Percentiles rank a stretch among this genome's conserved stretches.
phyloP scores from a whole-genome alignment of 2,797 vertebrate genomes.

The Anniella stebbinsi region DNA sequence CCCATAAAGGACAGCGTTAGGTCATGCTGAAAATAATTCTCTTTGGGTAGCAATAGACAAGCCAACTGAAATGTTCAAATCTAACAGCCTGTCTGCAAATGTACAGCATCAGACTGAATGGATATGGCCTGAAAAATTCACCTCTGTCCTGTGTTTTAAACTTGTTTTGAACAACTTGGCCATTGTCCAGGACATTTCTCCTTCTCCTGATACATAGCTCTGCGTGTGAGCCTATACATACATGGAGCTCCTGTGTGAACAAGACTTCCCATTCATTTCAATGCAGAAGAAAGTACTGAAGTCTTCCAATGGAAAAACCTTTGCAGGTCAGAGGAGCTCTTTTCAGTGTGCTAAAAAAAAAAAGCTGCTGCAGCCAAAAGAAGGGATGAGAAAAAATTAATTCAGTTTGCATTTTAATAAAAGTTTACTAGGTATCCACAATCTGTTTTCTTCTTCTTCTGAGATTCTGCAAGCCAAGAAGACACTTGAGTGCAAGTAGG shows the following conservation, averaged over 20 bases:
- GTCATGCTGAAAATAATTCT: conserved; percentile 24
- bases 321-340: too few species aligned
- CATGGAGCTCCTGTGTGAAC: neutral
- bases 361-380: neutral
- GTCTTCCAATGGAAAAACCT: neutral
- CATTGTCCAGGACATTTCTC: neutral
- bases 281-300: neutral
- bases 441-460: neutral
- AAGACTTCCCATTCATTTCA: neutral
- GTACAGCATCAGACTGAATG: conserved; percentile 19
- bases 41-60: conserved; percentile 29
- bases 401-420: too few species aligned
- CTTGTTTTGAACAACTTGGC: conserved; percentile 16
- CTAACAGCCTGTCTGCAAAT: conserved; percentile 36
- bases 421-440: too few species aligned
- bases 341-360: neutral
- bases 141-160: conserved; percentile 30
- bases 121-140: neutral
- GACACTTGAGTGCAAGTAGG: neutral
- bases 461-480: neutral
- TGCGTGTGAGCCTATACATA: neutral
- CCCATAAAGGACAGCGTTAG: conserved; percentile 15
- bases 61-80: conserved; percentile 9
- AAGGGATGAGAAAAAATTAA: neutral
- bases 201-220: neutral